A percentile compares a stretch with the other conserved stretches of the same genome.
These are phyloP conservation scores for Ibidorhyncha struthersii DNA, from an alignment of 2,113 vertebrate genomes.

Conservation along the genomic window DNA sequence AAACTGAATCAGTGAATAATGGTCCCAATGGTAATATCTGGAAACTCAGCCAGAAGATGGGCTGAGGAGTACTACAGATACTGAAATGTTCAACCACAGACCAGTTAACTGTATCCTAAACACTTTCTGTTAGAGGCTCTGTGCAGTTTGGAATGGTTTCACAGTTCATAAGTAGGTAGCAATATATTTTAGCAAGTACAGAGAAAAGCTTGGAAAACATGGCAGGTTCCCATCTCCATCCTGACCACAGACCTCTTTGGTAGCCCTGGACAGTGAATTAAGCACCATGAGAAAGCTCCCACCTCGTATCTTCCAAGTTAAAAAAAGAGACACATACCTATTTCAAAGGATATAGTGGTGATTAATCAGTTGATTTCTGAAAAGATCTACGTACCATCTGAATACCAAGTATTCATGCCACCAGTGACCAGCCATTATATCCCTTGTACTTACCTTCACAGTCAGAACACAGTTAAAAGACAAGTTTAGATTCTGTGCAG, in stretches of 20 bases:
- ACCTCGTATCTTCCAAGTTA: neutral
- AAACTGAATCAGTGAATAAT: neutral
- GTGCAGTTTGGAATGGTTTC: neutral
- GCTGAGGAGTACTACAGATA: neutral
- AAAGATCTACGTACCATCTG: neutral
- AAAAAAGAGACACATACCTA: neutral
- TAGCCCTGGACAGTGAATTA: neutral
- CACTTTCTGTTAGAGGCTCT: neutral
- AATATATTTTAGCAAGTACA: neutral
- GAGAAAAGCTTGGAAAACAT: neutral
- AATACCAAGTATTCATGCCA: neutral
- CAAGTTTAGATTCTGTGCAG: neutral
- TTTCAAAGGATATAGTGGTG: neutral
- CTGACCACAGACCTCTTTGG: neutral
- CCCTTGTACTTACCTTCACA: neutral
- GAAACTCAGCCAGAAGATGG: neutral
- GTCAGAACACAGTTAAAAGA: neutral
- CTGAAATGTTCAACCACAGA: neutral
- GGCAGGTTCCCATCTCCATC: neutral
- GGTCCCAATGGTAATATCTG: neutral
- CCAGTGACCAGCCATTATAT: neutral
- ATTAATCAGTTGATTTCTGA: neutral
- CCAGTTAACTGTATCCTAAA: neutral
- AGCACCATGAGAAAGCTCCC: neutral
- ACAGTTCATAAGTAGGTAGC: neutral